Evolutionary conservation across 2,888 invertebrate genomes (phyloP), one percentile per base, ranked within the genome.

Genomic region (Pseudoips prasinana): DNA sequence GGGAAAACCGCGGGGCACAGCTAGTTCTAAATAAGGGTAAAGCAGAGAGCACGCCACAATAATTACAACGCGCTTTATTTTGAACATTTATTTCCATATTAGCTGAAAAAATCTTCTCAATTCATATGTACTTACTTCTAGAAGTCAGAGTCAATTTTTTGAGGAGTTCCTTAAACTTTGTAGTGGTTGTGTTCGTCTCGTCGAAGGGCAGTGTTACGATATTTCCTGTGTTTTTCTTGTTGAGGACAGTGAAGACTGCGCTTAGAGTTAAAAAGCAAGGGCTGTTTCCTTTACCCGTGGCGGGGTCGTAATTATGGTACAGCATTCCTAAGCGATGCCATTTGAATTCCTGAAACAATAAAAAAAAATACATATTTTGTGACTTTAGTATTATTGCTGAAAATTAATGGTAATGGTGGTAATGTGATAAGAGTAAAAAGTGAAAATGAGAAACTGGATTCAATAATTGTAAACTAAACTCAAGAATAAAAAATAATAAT

Each of bases 181-280:
- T 65, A 0, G 76, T 71, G 0, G 84, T 90, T 9, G 89, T 85
- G 25, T 89, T 89, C 28, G 90, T 90, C 65, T 93, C 91, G 69
- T 94, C 92, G 73, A 94, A 93, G 36, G 90, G 90, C 45, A 90
- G 78, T 2, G 81, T 91, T 65, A 89, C 88, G 24, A 58, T 44
- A 27, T 84, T 79, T 11, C 91, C 81, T 20, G 81, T 83, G 56
- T 73, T 71, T 46, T 85, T 77, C 47, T 75, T 77, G 50, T 76
- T 73, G 9, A 89, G 64, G 0, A 84, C 86, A 0, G 80, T 73
- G 58, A 91, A 93, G 20, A 95, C 90, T 0, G 94, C 92, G 36
- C 92, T 92, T 55, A 95, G 81, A 2, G 93, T 93, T 65, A 96
- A 92, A 73, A 92, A 94, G 64, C 96, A 96, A 32, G 92, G 92